These are phyloP conservation scores for Nemapogon koenigi DNA, from an alignment of 2,888 invertebrate species.

Conservation along the genomic window DNA sequence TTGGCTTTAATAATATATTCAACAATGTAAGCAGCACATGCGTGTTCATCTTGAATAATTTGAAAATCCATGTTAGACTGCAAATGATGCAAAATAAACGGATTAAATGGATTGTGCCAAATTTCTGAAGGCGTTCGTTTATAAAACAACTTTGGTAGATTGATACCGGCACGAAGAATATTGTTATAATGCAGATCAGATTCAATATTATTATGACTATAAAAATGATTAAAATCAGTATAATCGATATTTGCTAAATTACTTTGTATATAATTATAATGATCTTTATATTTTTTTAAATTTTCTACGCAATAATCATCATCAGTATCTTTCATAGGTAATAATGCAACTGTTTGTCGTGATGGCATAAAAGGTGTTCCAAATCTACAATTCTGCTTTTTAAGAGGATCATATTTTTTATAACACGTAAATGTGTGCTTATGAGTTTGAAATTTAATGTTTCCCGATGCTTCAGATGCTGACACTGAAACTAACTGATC, in stretches of 20 bases:
- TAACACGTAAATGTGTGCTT: conserved; percentile 19
- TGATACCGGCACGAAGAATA: conserved; percentile 12
- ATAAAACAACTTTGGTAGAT: conserved; percentile 3
- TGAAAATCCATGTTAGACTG: conserved; percentile 21
- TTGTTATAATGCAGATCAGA: conserved; percentile 16
- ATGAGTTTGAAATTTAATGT: conserved; percentile 18
- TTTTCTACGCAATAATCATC: neutral
- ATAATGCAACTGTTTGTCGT: conserved; percentile 20
- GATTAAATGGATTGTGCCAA: conserved; percentile 20
- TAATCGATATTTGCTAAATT: conserved; percentile 15
- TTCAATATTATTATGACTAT: conserved; percentile 13
- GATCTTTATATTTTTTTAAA: conserved; percentile 5
- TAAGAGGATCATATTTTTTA: conserved; percentile 16
- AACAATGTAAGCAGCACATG: conserved; percentile 24
- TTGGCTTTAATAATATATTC: conserved; percentile 24
- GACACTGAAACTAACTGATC: conserved; percentile 20
- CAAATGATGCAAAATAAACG: conserved; percentile 16
- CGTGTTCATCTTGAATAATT: conserved; percentile 23
- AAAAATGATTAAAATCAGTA: conserved; percentile 10
- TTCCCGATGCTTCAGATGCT: conserved; percentile 16
- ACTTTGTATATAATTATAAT: conserved; percentile 8
- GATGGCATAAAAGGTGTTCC: conserved; percentile 25
- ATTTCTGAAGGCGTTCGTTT: conserved; percentile 1
- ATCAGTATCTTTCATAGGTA: conserved; percentile 9
- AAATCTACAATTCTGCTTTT: conserved; percentile 22